phyloP scores from a whole-genome alignment of 2,888 invertebrate species.

The Epistrophe grossulariae region DNA sequence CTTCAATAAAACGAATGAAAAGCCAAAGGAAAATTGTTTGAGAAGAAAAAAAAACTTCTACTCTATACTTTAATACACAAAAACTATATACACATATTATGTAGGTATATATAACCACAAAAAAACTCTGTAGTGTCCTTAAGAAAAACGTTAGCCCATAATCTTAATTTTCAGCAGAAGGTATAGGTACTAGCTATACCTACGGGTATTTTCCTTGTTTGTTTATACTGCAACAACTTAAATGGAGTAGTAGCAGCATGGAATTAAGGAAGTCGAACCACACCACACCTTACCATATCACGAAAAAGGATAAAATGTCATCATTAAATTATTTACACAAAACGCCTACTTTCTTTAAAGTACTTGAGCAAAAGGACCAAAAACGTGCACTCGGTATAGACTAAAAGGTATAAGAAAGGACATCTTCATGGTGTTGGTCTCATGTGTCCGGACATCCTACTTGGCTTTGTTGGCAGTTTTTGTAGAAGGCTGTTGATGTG shows the following conservation, averaged over 20 bases:
- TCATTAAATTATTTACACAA: conserved; percentile 74
- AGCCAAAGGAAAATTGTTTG: conserved; percentile 25
- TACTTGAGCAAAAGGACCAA: conserved; percentile 58
- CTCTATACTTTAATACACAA: not conserved
- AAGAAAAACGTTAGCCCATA: conserved; percentile 51
- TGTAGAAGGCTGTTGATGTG: conserved; percentile 36
- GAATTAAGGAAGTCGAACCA: conserved; percentile 62
- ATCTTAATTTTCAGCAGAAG: conserved; percentile 25
- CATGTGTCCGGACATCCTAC: conserved; percentile 75
- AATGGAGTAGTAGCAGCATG: conserved; percentile 40
- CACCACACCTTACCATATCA: conserved; percentile 11
- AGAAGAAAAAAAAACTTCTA: conserved; percentile 2
- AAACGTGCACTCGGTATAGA: conserved; percentile 34
- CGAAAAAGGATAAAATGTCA: conserved; percentile 69
- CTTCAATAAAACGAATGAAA: conserved; percentile 65
- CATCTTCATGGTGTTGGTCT: conserved; percentile 52
- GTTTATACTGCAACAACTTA: conserved; percentile 57
- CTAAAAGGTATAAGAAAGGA: conserved; percentile 49
- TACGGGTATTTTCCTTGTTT: conserved; percentile 52
- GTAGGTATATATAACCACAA: not conserved
- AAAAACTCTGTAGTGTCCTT: conserved; percentile 56
- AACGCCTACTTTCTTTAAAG: conserved; percentile 69
- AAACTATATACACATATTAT: not conserved
- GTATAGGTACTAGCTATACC: not conserved
- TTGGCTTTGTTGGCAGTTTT: conserved; percentile 43